Evolutionary conservation across 2,888 invertebrate species (phyloP), one percentile per base, ranked within the genome.

Genomic region (Epirrhoe tristata): DNA sequence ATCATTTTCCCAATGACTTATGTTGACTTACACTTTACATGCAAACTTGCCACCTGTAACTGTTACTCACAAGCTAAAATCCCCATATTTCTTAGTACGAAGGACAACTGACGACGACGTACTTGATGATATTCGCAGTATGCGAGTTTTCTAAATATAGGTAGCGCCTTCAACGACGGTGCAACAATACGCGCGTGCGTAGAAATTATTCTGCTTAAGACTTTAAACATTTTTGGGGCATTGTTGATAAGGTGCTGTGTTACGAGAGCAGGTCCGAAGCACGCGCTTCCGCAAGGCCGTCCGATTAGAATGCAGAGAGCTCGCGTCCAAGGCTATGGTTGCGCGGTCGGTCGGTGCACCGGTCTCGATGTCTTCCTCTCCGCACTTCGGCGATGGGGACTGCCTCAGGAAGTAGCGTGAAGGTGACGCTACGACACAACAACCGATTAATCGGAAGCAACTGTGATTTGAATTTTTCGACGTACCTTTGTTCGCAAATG

Each of bases 221-320:
- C 10, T 51, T 39, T 73, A 73, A 51, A 75, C 74, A 72, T 76
- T 79, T 80, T 74, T 75, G 78, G 71, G 72, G 77, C 75, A 74
- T 67, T 76, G 74, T 80, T 87, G 88, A 89, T 89, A 88, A 88
- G 82, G 77, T 76, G 79, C 76, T 79, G 81, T 86, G 84, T 90
- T 91, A 90, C 86, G 88, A 91, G 90, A 91, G 78, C 86, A 77
- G 81, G 84, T 81, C 78, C 76, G 81, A 82, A 80, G 82, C 91
- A 91, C 91, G 88, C 90, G 86, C 90, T 93, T 93, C 91, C 91
- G 92, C 91, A 92, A 93, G 93, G 93, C 90, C 93, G 89, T 80
- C 77, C 80, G 89, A 90, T 93, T 93, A 93, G 89, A 91, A 93
- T 93, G 90, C 93, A 92, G 86, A 86, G 89, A 88, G 91, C 93